Conservation (phyloP, 1,140 invertebrate genomes). For the Philotrypesis tridentata region DNA sequence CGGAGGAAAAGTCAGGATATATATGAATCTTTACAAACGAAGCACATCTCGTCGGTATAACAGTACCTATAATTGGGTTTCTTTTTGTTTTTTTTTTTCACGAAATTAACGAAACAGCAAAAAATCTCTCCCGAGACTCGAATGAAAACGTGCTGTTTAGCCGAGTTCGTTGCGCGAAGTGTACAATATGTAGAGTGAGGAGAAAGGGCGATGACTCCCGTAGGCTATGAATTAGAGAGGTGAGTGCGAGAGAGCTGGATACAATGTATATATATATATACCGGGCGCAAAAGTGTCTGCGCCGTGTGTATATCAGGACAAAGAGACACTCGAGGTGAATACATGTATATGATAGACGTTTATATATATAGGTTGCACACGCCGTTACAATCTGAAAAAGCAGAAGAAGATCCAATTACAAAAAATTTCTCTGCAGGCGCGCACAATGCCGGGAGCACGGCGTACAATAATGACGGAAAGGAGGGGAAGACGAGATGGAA, state of each 20-base stretch:
- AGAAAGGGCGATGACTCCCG: background rate
- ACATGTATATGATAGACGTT: too few relatives aligned
- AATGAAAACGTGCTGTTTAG: too few relatives aligned
- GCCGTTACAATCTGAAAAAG: background rate
- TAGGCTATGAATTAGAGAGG: background rate
- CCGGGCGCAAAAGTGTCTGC: background rate
- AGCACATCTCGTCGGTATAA: too few relatives aligned
- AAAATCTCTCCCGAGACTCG: background rate
- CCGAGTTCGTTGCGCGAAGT: background rate
- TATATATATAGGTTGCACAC: too few relatives aligned
- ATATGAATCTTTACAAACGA: too few relatives aligned
- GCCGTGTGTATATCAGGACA: background rate
- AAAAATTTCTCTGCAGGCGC: slow-evolving; percentile 17
- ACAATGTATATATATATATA: too few relatives aligned
- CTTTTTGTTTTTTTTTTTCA: too few relatives aligned
- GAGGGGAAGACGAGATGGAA: background rate
- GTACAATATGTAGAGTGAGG: background rate
- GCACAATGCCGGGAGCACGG: slow-evolving; percentile 12
- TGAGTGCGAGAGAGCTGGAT: background rate
- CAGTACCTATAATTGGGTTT: too few relatives aligned
- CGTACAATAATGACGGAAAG: background rate
- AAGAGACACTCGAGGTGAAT: background rate
- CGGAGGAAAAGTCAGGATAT: background rate
- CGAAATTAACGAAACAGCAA: too few relatives aligned
- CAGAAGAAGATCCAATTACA: slow-evolving; percentile 22